These are phyloP conservation scores for Phylloscopus trochiloides DNA, from an alignment of 2,113 vertebrate species.

Conservation along the genomic window DNA sequence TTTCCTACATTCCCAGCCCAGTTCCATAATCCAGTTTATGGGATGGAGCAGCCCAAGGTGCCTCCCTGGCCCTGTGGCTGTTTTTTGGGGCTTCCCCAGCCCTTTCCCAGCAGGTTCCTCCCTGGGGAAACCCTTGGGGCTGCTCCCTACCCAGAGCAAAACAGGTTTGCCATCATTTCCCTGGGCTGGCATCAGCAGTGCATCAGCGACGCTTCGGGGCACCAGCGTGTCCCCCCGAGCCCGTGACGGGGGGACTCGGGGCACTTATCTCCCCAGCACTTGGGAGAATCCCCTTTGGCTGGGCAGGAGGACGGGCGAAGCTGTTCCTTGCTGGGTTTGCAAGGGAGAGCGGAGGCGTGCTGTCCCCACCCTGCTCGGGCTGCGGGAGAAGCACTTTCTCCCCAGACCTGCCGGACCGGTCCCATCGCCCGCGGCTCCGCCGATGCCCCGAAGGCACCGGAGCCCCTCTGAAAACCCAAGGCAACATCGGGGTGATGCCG, in stretches of 20 bases:
- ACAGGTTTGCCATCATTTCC: neutral
- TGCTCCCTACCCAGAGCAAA: neutral
- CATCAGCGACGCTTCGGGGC: accelerated
- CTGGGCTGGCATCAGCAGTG: accelerated
- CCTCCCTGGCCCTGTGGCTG: neutral
- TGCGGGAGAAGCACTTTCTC: neutral
- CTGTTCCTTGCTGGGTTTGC: neutral
- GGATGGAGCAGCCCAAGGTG: neutral
- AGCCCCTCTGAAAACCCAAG: neutral
- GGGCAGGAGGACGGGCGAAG: neutral
- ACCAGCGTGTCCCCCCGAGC: accelerated
- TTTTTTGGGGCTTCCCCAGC: neutral
- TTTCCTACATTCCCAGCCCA: neutral
- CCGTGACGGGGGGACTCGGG: neutral
- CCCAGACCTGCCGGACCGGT: slow-evolving; percentile 12
- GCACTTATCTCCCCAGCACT: neutral
- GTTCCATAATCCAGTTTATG: neutral
- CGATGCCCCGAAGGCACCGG: neutral
- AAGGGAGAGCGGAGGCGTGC: neutral
- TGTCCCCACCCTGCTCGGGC: slow-evolving; percentile 6
- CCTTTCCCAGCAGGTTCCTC: neutral
- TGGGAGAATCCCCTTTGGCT: neutral
- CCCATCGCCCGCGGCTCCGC: neutral
- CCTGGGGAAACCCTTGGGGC: neutral
- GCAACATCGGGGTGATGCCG: accelerated